A percentile compares a stretch with the other conserved stretches of the same genome.
Conservation (phyloP, 1,140 invertebrate genomes). For the Micrasema longulum region DNA sequence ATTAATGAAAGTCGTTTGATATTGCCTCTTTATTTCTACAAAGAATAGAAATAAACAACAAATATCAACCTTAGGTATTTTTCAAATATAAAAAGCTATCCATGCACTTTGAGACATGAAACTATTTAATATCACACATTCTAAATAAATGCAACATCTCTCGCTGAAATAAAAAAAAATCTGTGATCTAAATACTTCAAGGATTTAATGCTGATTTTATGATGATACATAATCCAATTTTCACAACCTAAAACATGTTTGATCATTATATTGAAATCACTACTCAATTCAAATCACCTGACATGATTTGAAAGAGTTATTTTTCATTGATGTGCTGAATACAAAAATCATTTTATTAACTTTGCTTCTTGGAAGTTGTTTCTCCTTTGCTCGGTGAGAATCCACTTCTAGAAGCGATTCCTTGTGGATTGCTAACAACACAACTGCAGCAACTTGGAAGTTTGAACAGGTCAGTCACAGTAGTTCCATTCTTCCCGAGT, state of each 20-base stretch:
- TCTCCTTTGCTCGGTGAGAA: neutral
- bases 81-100: neutral
- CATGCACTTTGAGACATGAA: neutral
- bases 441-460: conserved; percentile 77
- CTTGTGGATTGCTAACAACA: conserved; percentile 57
- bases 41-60: neutral
- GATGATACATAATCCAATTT: neutral
- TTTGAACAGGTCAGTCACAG: conserved; percentile 66
- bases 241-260: neutral
- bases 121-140: too few relatives aligned
- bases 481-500: conserved; percentile 60
- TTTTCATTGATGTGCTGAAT: neutral
- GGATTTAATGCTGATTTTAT: too few relatives aligned
- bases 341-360: neutral
- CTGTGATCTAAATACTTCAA: too few relatives aligned
- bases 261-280: neutral
- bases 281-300: neutral
- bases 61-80: neutral
- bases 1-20: neutral
- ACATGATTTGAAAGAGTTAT: neutral
- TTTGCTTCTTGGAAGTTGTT: neutral
- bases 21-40: neutral
- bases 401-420: conserved; percentile 7
- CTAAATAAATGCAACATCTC: too few relatives aligned
- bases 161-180: too few relatives aligned